phyloP scores from a whole-genome alignment of 2,888 invertebrate genomes.

The Sphaerophoria taeniata region DNA sequence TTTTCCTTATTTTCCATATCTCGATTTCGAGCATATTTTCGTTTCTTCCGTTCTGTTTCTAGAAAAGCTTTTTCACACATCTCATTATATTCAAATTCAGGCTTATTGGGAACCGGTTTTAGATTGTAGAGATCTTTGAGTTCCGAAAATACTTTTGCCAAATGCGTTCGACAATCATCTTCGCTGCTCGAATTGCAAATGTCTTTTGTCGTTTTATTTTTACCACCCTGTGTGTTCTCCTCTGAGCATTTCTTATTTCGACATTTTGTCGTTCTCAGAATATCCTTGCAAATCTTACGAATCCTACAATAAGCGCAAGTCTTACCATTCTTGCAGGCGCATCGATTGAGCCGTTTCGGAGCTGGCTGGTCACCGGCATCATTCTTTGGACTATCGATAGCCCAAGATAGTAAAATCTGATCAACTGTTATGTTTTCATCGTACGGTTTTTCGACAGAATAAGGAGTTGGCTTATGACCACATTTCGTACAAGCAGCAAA shows the following conservation, averaged over 20 bases:
- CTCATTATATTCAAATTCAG: not conserved
- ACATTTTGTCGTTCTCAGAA: slow-evolving; percentile 71
- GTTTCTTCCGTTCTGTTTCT: not conserved
- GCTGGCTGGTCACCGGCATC: slow-evolving; percentile 1
- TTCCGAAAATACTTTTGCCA: slow-evolving; percentile 80
- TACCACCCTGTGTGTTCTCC: slow-evolving; percentile 14
- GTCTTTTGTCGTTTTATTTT: slow-evolving; percentile 63
- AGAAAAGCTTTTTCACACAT: slow-evolving; percentile 42
- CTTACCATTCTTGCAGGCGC: slow-evolving; percentile 76
- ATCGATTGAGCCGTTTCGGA: slow-evolving; percentile 73
- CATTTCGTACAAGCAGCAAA: slow-evolving; percentile 81
- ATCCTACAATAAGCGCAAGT: slow-evolving; percentile 79
- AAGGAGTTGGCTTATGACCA: slow-evolving; percentile 78
- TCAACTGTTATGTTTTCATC: slow-evolving; percentile 79
- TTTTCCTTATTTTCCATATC: not conserved
- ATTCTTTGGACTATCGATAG: slow-evolving; percentile 11
- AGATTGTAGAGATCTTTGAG: slow-evolving; percentile 79
- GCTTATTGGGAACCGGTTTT: slow-evolving; percentile 74
- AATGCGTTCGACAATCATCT: slow-evolving; percentile 78
- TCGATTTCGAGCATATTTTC: not conserved
- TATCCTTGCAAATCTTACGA: slow-evolving; percentile 77
- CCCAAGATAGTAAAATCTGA: slow-evolving; percentile 77
- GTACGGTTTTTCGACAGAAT: slow-evolving; percentile 76
- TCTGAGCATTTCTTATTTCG: slow-evolving; percentile 19
- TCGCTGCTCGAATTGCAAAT: slow-evolving; percentile 75